Base-by-base conservation (phyloP, 2,888 invertebrate species). In the Druceiella hillmani region DNA sequence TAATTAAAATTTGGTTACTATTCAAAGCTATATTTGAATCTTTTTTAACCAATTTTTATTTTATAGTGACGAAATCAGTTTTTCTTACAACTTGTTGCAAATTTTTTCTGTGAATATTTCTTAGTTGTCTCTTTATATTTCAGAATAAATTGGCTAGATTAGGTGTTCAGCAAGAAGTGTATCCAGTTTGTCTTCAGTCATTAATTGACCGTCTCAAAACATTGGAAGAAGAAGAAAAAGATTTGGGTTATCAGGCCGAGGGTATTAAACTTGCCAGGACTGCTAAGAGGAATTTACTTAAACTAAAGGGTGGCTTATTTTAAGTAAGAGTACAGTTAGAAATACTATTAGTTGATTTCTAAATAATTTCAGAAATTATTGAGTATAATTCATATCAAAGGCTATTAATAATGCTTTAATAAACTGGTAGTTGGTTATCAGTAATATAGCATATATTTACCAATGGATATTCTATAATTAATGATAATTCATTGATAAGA, bases 121-220 rank as follows among this genome's bases (percentile, higher is more conserved):
- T 9, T 7, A 20, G 12, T 25, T 25, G 9, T 25, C 4, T 11
- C n/a, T 34, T 14, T 20, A n/a, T 39, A 40, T 53, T 57, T 1
- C 59, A 72, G 71, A 44, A 50, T 0, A 68, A 68, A 38, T 64
- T 59, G 46, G 45, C 51, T 3, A 61, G 60, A 35, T 51, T 69
- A 1, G 50, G 58, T 1, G 59, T 69, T 0, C 61, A 65, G 0
- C 62, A 64, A 3, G 49, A 43, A 3, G 43, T 61, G 3, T 43
- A 63, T 35, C 70, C 67, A 0, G 52, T 56, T 36, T 54, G 61
- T 1, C 40, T 71, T 9, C 45, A 47, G 7, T 51, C 53, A 1
- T 46, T 64, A 4, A 49, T 58, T 1, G 36, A 50, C 2, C 55
- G 57, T 4, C 46, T 66, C 17, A 43, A 45, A 2, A 25, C 52